Base-by-base conservation (phyloP, 2,888 invertebrate species). In the Trisateles emortualis region DNA sequence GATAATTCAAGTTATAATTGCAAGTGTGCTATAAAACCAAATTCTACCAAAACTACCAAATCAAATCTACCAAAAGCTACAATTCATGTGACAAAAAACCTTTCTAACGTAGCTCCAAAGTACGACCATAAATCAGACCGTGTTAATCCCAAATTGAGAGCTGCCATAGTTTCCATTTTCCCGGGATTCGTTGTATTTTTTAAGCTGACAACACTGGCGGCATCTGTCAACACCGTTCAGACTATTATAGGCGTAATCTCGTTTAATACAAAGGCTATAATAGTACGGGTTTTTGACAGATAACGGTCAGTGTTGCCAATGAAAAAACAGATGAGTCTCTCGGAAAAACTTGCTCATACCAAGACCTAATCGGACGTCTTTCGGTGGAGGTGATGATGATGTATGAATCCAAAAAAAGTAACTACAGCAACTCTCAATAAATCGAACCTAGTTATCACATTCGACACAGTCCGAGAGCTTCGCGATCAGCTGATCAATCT, bases 401-500 rank as follows among this genome's bases (percentile, higher is more conserved):
- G 5, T 22, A 3, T 22, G 5, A 22, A 22, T 22, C 33, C 33
- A 8, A 13, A 2, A 32, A 2, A 32, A 33, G 13, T n/a, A 5
- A 2, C 29, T 39, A 39, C 16, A 26, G 38, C 36, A 42, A 24
- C 47, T 47, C 52, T 1, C 39, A n/a, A 32, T 0, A n/a, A n/a
- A 17, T 38, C 52, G 45, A 67, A 81, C 82, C 85, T 87, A 87
- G 54, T 72, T 72, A 24, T 53, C 62, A 1, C 52, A 71, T 10
- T 84, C 82, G 8, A 72, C 82, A 40, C 88, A 88, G 30, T 88
- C 87, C 38, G 84, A 83, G 46, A 92, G 54, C 55, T 90, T 91
- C 0, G 88, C 80, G 29, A 92, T 91, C 64, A 92, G 64, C 55
- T 88, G 83, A 58, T 92, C 90, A 0, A 93, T 92, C 36, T 92